A percentile compares a stretch with the other conserved stretches of the same genome.
Evolutionary conservation across 2,888 invertebrate species (phyloP).

Genomic region (Oscheius onirici): DNA sequence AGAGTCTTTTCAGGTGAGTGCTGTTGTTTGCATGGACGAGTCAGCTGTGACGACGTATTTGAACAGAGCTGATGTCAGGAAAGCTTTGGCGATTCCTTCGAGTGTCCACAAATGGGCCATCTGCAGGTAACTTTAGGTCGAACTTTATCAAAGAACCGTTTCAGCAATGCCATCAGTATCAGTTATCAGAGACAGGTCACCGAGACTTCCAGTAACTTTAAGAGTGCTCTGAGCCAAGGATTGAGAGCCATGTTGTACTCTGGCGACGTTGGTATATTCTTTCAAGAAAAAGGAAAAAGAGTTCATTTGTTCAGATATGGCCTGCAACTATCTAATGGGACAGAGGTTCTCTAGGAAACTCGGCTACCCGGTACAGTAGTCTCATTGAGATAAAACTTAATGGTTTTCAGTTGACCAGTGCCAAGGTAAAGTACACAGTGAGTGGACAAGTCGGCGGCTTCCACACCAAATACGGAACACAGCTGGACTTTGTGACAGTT

Average conservation of each 20-base stretch:
- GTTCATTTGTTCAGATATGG: constrained; percentile 45
- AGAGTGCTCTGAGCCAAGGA: constrained; percentile 52
- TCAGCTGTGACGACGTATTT: constrained; percentile 51
- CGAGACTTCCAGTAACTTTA: constrained; percentile 54
- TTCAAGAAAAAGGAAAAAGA: constrained; percentile 51
- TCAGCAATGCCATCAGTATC: constrained; percentile 54
- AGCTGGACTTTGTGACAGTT: constrained; percentile 46
- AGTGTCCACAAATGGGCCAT: constrained; percentile 51
- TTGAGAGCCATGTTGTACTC: constrained; percentile 22
- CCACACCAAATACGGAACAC: constrained; percentile 42
- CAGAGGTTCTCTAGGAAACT: constrained; percentile 53
- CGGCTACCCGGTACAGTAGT: constrained; percentile 38
- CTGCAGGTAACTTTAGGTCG: constrained; percentile 49
- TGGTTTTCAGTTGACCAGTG: constrained; percentile 39
- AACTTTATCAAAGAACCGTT: too few species aligned
- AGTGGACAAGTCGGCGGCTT: constrained; percentile 52
- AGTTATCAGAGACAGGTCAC: constrained; percentile 57
- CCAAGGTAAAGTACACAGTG: constrained; percentile 44
- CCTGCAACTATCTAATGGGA: constrained; percentile 57
- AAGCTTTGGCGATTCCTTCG: constrained; percentile 60
- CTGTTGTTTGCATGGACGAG: constrained; percentile 51
- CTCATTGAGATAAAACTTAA: too few species aligned
- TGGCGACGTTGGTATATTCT: constrained; percentile 35
- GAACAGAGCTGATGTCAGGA: constrained; percentile 55
- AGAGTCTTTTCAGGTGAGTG: constrained; percentile 35